phyloP scores from a whole-genome alignment of 2,113 vertebrate genomes.

The Gnathonemus longibarbis region DNA sequence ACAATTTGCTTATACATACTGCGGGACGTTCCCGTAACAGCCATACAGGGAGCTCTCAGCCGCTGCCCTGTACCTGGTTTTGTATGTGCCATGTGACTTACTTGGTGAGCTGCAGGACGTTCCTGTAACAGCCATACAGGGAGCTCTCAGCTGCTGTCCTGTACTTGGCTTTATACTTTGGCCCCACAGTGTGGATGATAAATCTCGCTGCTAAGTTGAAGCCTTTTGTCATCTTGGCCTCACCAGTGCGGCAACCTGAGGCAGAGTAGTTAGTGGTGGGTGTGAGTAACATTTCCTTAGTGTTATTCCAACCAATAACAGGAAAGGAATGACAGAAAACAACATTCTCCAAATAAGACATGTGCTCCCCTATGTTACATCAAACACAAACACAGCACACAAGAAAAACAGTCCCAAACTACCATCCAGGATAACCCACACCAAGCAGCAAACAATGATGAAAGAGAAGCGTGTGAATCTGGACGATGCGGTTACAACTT shows the following conservation, averaged over 20 bases:
- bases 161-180: conserved; percentile 90
- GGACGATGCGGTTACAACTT: neutral
- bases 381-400: neutral
- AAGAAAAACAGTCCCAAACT: neutral
- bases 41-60: conserved; percentile 67
- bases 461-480: neutral
- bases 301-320: neutral
- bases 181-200: conserved; percentile 95
- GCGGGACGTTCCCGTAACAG: conserved; percentile 49
- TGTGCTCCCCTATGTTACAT: neutral
- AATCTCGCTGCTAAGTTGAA: conserved; percentile 87
- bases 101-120: conserved; percentile 82
- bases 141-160: conserved; percentile 93
- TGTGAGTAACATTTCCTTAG: neutral
- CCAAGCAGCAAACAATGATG: neutral
- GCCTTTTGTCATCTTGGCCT: conserved; percentile 90
- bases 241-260: conserved; percentile 88
- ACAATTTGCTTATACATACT: conserved; percentile 33
- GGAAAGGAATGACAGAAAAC: neutral
- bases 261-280: neutral
- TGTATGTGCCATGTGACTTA: conserved; percentile 44
- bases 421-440: neutral
- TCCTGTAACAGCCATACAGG: conserved; percentile 90
- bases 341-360: neutral
- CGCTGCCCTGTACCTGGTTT: conserved; percentile 48